Evolutionary conservation across 2,797 vertebrate species (phyloP).

Genomic region (Pitangus sulphuratus): DNA sequence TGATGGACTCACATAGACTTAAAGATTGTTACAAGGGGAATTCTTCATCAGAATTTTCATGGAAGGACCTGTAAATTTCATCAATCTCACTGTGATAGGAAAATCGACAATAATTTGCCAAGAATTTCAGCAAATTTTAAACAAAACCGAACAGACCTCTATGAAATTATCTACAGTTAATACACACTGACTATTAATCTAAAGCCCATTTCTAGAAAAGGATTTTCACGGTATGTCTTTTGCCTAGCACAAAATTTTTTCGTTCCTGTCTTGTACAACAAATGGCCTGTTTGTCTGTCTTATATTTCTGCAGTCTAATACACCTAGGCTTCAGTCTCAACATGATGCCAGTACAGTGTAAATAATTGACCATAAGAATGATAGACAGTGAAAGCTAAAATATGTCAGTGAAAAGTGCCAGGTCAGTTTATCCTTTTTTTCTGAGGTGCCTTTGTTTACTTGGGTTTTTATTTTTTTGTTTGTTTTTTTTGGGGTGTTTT

Average conservation of each 20-base stretch:
- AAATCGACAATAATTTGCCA: background rate
- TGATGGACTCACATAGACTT: background rate
- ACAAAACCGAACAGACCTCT: rapidly evolving
- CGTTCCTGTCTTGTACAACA: background rate
- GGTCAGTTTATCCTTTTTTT: background rate
- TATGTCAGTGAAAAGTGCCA: background rate
- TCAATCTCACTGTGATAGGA: background rate
- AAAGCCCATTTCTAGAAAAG: background rate
- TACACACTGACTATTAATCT: background rate
- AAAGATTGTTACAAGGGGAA: background rate
- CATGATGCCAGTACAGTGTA: background rate
- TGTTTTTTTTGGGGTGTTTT: too few relatives aligned
- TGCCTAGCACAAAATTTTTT: background rate
- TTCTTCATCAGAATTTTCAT: background rate
- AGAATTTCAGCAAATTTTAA: background rate
- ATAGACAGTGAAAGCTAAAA: background rate
- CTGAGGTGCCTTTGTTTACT: background rate
- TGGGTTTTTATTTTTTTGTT: too few relatives aligned
- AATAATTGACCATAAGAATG: background rate
- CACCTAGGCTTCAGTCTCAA: background rate
- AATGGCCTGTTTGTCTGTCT: background rate
- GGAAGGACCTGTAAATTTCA: background rate
- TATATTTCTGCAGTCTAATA: background rate
- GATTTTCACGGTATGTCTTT: background rate
- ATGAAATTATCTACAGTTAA: background rate